Conservation (phyloP, 2,113 vertebrate species). For the Callipepla californica region DNA sequence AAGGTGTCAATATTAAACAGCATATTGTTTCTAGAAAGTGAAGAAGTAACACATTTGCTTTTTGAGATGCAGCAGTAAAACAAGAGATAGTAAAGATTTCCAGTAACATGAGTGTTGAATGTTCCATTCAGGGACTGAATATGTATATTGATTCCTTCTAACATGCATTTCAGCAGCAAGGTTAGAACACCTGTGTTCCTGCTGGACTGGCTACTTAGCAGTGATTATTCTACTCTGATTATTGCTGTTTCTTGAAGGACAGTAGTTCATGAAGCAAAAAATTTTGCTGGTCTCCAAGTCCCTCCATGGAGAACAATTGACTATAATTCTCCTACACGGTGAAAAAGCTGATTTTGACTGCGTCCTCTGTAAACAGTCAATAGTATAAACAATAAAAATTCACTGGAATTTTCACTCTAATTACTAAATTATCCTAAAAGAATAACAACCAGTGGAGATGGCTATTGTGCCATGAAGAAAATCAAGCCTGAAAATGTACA, state of each 20-base stretch:
- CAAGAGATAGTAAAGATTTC: not conserved
- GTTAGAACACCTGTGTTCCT: not conserved
- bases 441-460: not conserved
- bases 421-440: not conserved
- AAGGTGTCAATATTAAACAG: not conserved
- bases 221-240: not conserved
- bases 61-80: too few relatives aligned
- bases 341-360: conserved; percentile 32
- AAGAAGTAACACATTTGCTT: not conserved
- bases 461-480: not conserved
- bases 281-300: not conserved
- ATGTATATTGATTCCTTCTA: not conserved
- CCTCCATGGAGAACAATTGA: not conserved
- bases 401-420: not conserved
- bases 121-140: not conserved
- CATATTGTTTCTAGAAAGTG: not conserved
- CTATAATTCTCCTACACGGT: conserved; percentile 32
- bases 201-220: not conserved
- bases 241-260: not conserved
- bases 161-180: not conserved
- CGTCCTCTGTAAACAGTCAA: not conserved
- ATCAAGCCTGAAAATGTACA: not conserved
- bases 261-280: not conserved
- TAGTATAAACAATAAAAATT: not conserved
- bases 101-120: not conserved